Evolutionary conservation across 2,113 vertebrate genomes (phyloP).

Genomic region (Otus sunia): DNA sequence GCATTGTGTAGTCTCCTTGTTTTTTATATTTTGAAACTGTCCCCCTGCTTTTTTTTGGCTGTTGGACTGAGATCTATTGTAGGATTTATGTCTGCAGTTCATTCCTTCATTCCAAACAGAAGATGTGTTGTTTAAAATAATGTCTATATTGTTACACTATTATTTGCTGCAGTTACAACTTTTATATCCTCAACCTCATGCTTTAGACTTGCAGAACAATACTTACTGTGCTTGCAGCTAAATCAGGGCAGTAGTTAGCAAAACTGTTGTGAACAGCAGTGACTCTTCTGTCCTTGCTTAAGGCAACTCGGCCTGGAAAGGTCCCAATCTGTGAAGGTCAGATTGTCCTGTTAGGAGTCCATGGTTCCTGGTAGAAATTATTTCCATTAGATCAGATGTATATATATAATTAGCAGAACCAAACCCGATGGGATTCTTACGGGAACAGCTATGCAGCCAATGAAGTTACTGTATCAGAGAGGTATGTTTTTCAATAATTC

Average conservation of each 20-base stretch:
- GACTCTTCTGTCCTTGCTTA: background rate
- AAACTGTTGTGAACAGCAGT: background rate
- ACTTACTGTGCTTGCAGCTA: background rate
- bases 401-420: slow-evolving; percentile 65
- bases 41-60: background rate
- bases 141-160: background rate
- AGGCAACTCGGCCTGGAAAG: slow-evolving; percentile 44
- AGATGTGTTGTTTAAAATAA: background rate
- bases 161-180: background rate
- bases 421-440: slow-evolving; percentile 6
- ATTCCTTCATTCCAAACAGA: background rate
- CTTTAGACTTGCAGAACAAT: background rate
- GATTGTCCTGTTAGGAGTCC: slow-evolving; percentile 5
- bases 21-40: background rate
- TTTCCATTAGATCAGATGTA: slow-evolving; percentile 69
- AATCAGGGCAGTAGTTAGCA: background rate
- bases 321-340: slow-evolving; percentile 68
- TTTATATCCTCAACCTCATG: background rate
- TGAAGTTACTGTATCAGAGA: background rate
- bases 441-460: background rate
- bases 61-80: background rate
- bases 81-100: background rate
- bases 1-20: background rate
- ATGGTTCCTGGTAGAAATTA: slow-evolving; percentile 49
- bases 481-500: background rate